A percentile compares a stretch with the other conserved stretches of the same genome.
Evolutionary conservation across 2,888 invertebrate species (phyloP).

Genomic region (Zaprionus obscuricornis): DNA sequence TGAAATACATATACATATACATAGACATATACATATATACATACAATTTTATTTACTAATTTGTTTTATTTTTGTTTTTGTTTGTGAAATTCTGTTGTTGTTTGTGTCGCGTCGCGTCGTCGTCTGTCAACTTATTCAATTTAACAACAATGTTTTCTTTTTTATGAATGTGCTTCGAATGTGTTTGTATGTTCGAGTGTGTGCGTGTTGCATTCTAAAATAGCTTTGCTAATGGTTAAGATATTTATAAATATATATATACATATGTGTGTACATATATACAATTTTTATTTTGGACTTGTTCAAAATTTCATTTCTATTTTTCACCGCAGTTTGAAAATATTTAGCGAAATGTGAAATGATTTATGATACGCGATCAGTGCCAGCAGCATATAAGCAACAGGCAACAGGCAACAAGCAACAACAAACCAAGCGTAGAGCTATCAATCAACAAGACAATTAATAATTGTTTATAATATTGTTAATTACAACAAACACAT

Average conservation of each 20-base stretch:
- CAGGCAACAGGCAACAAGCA: too few relatives aligned
- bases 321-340: constrained; percentile 22
- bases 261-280: neutral
- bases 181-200: constrained; percentile 7
- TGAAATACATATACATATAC: constrained; percentile 6
- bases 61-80: constrained; percentile 15
- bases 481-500: constrained; percentile 18
- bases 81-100: constrained; percentile 8
- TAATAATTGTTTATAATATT: constrained; percentile 48
- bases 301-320: constrained; percentile 19
- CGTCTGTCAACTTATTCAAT: constrained; percentile 58
- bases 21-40: neutral
- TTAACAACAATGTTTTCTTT: constrained; percentile 52
- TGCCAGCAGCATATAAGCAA: constrained; percentile 40
- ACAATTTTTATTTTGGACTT: constrained; percentile 12
- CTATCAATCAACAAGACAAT: constrained; percentile 52
- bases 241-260: neutral
- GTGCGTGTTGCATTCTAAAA: constrained; percentile 48
- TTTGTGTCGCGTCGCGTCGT: constrained; percentile 30
- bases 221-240: constrained; percentile 41
- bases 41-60: constrained; percentile 32
- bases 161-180: constrained; percentile 28
- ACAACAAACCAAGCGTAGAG: constrained; percentile 39
- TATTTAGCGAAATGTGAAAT: constrained; percentile 32
- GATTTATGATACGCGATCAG: constrained; percentile 57